Percentiles rank a stretch among this genome's conserved stretches.
Conservation (phyloP, 2,797 vertebrate species). For the Smutsia gigantea region DNA sequence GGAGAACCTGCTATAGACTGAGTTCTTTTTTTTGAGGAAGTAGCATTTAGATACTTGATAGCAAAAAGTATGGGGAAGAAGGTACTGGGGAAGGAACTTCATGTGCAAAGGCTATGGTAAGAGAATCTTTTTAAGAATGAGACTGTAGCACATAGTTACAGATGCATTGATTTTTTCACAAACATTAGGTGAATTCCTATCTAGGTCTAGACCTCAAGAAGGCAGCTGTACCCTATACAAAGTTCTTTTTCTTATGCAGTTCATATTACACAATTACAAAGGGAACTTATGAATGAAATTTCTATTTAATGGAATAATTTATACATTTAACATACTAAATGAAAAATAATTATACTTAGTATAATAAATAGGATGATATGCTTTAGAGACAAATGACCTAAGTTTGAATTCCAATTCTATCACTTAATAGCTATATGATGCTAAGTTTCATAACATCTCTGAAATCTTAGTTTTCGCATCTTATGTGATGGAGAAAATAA, state of each 20-base stretch:
- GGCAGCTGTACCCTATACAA: not conserved
- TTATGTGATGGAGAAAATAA: not conserved
- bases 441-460: not conserved
- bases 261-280: not conserved
- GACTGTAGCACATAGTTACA: not conserved
- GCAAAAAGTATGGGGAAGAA: not conserved
- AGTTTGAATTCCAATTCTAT: not conserved
- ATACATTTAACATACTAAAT: not conserved
- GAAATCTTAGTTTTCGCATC: not conserved
- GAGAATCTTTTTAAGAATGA: not conserved
- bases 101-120: not conserved
- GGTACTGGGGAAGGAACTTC: not conserved
- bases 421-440: not conserved
- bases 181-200: not conserved
- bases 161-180: not conserved
- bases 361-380: not conserved
- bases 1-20: not conserved
- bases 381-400: not conserved
- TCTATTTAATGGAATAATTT: not conserved
- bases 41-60: not conserved
- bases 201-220: not conserved
- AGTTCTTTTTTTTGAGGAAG: not conserved
- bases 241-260: not conserved
- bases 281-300: not conserved
- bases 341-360: not conserved